Evolutionary conservation across 2,888 invertebrate genomes (phyloP), one percentile per base, ranked within the genome.

Genomic region (Oligia fasciuncula): DNA sequence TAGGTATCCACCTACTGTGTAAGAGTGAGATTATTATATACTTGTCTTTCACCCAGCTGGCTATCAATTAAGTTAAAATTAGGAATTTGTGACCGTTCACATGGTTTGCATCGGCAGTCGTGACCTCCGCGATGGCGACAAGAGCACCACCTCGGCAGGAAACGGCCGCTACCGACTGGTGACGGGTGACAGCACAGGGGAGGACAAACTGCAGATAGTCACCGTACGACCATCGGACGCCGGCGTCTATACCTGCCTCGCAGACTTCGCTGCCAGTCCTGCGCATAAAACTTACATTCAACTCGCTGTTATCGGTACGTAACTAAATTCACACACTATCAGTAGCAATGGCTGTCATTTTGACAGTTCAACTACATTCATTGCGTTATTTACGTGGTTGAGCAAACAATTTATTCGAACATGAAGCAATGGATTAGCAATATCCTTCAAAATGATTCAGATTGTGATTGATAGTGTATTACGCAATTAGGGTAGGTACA

Each of bases 211-310:
- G 72, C 92, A 94, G 90, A 94, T 97, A 40, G 79, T 91, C 14
- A 84, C 87, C 14, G 94, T 95, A 60, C 89, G 90, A 8, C 91
- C 94, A 0, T 88, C 93, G 0, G 97, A 97, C 80, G 94, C 93
- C 0, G 97, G 96, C 40, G 73, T 92, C 65, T 97, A 97, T 89
- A 93, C 92, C 63, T 97, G 97, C 88, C 89, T 93, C 60, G 96
- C 94, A 14, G 95, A 96, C 87, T 96, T 96, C 87, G 93, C 92
- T 2, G 89, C 92, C 49, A 95, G 96, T 82, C 96, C 95, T 0
- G 90, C 95, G 2, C 93, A 93, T 74, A 96, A 94, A 80, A 97
- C 96, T 1, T 93, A 91, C 73, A 89, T 95, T 60, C 90, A 93
- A 82, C 93, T 97, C 2, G 90, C 88, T 60, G 93, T 97, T 74